Percentiles rank a stretch among this genome's conserved stretches.
These are phyloP conservation scores for Meteorus sp. DNA, from an alignment of 1,140 invertebrate genomes.

Conservation along the genomic window DNA sequence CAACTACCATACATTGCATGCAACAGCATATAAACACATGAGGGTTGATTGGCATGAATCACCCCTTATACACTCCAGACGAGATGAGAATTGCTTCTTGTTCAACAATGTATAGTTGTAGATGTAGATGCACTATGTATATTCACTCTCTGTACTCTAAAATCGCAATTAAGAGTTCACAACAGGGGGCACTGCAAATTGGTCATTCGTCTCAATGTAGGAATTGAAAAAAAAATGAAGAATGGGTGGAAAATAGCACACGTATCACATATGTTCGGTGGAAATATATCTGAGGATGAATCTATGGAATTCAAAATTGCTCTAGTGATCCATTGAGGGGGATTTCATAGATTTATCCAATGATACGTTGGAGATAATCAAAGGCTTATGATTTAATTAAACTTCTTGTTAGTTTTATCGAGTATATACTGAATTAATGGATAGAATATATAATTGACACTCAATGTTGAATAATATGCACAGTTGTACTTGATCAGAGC, in stretches of 20 bases:
- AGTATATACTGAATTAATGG: not conserved
- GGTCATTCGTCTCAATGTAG: slow-evolving; percentile 36
- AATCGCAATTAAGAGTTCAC: slow-evolving; percentile 34
- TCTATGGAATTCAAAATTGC: not conserved
- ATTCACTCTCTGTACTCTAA: slow-evolving; percentile 11
- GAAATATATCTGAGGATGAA: too few species aligned
- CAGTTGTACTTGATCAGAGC: too few species aligned
- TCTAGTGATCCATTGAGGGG: not conserved
- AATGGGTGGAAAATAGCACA: slow-evolving; percentile 3
- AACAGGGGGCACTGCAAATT: slow-evolving; percentile 36
- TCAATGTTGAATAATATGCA: too few species aligned
- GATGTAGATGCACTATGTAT: too few species aligned
- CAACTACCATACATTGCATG: not conserved
- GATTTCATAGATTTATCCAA: not conserved
- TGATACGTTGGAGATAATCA: not conserved
- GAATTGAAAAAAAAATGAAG: not conserved
- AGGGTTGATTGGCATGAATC: slow-evolving; percentile 46
- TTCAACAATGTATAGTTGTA: too few species aligned
- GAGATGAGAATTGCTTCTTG: slow-evolving; percentile 44
- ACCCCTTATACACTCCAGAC: slow-evolving; percentile 36
- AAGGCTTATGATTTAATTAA: slow-evolving; percentile 4
- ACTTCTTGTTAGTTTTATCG: not conserved
- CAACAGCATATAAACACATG: slow-evolving; percentile 17
- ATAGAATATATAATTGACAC: too few species aligned
- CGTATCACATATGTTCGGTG: slow-evolving; percentile 4